Base-by-base conservation (phyloP, 2,888 invertebrate genomes). In the Himalopsyche anomala region DNA sequence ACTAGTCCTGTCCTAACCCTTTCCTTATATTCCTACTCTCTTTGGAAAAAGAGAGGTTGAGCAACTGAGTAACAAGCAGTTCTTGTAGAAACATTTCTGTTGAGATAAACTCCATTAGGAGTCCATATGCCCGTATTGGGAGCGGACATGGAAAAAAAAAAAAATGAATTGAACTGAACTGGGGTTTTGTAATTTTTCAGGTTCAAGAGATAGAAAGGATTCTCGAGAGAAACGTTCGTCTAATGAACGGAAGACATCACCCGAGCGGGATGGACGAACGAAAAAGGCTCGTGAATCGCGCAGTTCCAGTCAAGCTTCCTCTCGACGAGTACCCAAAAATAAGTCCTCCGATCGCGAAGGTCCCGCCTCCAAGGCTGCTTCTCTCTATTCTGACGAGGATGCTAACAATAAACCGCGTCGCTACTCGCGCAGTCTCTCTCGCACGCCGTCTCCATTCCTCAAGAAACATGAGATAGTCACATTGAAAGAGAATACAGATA, bases 361-460 rank as follows among this genome's bases (percentile, higher is more conserved):
- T 89, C 38, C 89, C 69, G 85, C 84, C 82, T 84, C 88, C 84
- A 87, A 89, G 87, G 83, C 88, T 62, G 89, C 91, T 74, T 90
- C 90, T 19, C 91, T 91, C 54, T 91, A 92, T 8, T 92, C 93
- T 9, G 93, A 92, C 87, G 92, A 92, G 40, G 89, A 89, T 89
- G 89, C 90, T 89, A 85, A 87, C 83, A 83, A 89, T 86, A 89
- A 90, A 15, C 89, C 91, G 86, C 91, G 92, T 55, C 92, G 95
- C 90, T 96, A 95, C 91, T 96, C 96, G 38, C 94, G 94, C 90
- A 97, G 97, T 90, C 93, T 97, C 79, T 97, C 97, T n/a, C 94
- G 97, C 88, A 97, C 97, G 0, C 97, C 97, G 17, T 97, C 97
- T 19, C 97, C 97, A 79, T 97, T 97, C 91, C 95, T 97, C 88